A percentile compares a stretch with the other conserved stretches of the same genome.
These are phyloP conservation scores for Buphagus erythrorhynchus DNA, from an alignment of 2,797 vertebrate species.

Conservation along the genomic window DNA sequence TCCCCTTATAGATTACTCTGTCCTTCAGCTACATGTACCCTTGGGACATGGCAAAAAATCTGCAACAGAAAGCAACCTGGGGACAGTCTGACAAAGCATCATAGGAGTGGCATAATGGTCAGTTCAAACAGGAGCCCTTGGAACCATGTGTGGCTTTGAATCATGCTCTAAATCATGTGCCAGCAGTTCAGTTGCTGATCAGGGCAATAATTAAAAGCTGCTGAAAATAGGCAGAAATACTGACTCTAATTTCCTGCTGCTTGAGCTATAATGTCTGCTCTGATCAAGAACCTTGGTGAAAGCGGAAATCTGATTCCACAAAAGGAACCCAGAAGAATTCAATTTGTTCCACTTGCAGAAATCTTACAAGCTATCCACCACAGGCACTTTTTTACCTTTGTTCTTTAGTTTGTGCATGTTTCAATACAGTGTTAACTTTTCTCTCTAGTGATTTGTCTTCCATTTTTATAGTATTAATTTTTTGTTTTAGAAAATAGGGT, in stretches of 20 bases:
- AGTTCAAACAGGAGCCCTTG: not conserved
- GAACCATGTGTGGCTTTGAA: not conserved
- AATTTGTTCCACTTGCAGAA: not conserved
- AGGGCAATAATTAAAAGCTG: not conserved
- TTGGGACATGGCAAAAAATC: not conserved
- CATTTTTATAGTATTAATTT: not conserved
- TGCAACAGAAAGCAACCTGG: not conserved
- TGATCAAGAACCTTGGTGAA: not conserved
- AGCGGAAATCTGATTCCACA: not conserved
- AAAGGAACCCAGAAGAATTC: not conserved
- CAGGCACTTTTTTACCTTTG: not conserved
- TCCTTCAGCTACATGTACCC: not conserved
- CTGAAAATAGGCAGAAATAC: conserved; percentile 13
- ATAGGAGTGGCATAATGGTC: not conserved
- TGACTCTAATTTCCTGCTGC: not conserved
- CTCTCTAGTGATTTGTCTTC: not conserved
- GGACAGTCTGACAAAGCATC: not conserved
- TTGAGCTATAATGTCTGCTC: not conserved
- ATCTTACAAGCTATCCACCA: not conserved
- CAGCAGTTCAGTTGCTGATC: not conserved
- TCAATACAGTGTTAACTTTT: not conserved
- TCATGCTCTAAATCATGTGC: not conserved
- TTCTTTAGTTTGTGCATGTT: not conserved
- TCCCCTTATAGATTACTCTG: not conserved
- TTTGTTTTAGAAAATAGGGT: not conserved